Evolutionary conservation across 2,888 invertebrate genomes (phyloP).

Genomic region (Cryptophagus acutangulus): DNA sequence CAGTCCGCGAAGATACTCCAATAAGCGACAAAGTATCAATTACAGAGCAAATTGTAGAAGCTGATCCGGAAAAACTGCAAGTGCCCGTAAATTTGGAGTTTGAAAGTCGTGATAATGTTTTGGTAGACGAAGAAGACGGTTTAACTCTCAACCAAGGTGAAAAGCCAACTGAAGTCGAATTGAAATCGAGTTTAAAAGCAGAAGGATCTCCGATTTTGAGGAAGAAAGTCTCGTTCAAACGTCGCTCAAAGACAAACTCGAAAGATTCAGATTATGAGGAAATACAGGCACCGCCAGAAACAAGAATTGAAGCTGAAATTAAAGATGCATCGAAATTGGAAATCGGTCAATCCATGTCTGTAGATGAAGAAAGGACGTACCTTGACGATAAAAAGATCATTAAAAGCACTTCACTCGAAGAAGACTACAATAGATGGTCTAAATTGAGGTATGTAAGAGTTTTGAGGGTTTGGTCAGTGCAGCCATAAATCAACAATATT

Average conservation of each 20-base stretch:
- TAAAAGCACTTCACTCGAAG: constrained; percentile 40
- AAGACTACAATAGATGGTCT: constrained; percentile 46
- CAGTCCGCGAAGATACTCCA: constrained; percentile 29
- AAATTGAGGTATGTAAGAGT: constrained; percentile 42
- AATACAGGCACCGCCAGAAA: constrained; percentile 22
- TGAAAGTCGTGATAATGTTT: constrained; percentile 22
- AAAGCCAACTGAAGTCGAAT: constrained; percentile 11
- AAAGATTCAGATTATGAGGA: constrained; percentile 35
- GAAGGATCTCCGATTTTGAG: constrained; percentile 32
- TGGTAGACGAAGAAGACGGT: constrained; percentile 45
- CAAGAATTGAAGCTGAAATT: constrained; percentile 9
- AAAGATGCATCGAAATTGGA: constrained; percentile 21
- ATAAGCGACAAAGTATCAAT: constrained; percentile 17
- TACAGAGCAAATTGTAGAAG: constrained; percentile 7
- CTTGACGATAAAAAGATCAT: constrained; percentile 37
- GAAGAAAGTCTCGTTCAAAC: constrained; percentile 46
- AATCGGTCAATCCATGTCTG: constrained; percentile 36
- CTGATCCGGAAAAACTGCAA: constrained; percentile 11
- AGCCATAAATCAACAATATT: no score
- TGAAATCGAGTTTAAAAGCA: constrained; percentile 33
- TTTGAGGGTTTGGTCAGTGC: no score
- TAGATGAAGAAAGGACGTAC: constrained; percentile 39
- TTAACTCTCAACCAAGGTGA: constrained; percentile 28
- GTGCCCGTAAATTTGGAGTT: neutral
- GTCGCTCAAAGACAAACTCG: constrained; percentile 32